Evolutionary conservation across 2,888 invertebrate genomes (phyloP), one percentile per base, ranked within the genome.

Genomic region (Unio delphinus): DNA sequence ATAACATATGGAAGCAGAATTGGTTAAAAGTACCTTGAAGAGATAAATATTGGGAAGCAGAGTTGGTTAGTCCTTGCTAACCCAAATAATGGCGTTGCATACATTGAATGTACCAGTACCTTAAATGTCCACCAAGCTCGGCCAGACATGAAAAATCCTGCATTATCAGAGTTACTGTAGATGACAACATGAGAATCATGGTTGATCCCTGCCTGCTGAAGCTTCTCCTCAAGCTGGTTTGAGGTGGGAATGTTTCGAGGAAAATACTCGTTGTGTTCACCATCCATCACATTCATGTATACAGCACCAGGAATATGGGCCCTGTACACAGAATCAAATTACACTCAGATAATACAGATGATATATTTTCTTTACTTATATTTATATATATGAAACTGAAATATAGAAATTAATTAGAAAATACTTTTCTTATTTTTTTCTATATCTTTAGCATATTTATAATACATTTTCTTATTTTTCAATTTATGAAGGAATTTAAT

Each of bases 71-170:
- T 45, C 45, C 45, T 45, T 11, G 45, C 11, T 15, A 45, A 15
- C 45, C 45, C 45, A 2, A 45, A 45, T 11, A 45, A 45, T n/a
- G n/a, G 28, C 45, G 54, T 20, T 58, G 28, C 23, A n/a, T 23
- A 8, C 56, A 23, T 15, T 55, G 26, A 58, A 26, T 34, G 7
- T 77, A 85, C 84, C 76, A 73, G 6, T 77, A 85, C 84, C 76
- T 74, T 82, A 60, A 87, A 84, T 45, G 81, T 82, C 84, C 84
- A 86, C 86, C 86, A 87, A 1, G 80, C 83, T 23, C 87, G 64
- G 0, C 82, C 80, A 20, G 84, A 77, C 54, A 82, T 58, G 67
- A 85, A 84, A 68, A 79, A 86, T 4, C 86, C 84, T 8, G 69
- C 72, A 30, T 67, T 72, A 45, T 81, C 79, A 6, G 79, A 72